phyloP scores from a whole-genome alignment of 2,888 invertebrate species.

The Corbicula japonica region DNA sequence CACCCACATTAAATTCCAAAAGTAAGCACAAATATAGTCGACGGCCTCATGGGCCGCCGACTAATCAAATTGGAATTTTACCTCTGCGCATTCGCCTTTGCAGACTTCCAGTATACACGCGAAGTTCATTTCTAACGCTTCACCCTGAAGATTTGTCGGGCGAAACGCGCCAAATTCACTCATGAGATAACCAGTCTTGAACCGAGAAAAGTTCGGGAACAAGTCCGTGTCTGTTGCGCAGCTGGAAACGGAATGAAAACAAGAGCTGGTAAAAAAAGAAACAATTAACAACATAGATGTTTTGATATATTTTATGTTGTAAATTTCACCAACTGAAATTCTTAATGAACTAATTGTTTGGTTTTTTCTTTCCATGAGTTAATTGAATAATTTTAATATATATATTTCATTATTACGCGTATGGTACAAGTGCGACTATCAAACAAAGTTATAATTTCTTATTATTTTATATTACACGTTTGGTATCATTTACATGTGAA shows the following conservation, averaged over 20 bases:
- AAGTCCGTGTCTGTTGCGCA: slow-evolving; percentile 64
- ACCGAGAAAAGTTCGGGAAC: slow-evolving; percentile 65
- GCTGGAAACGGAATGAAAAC: slow-evolving; percentile 49
- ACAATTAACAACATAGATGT: too few relatives aligned
- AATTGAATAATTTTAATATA: too few relatives aligned
- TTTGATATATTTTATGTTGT: too few relatives aligned
- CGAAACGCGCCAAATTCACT: slow-evolving; percentile 70
- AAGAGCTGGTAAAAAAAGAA: too few relatives aligned
- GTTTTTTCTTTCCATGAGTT: too few relatives aligned
- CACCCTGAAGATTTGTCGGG: slow-evolving; percentile 58
- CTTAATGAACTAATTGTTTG: too few relatives aligned
- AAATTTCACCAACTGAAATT: too few relatives aligned
- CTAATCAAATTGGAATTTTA: slow-evolving; percentile 27
- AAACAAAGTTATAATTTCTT: too few relatives aligned
- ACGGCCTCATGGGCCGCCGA: not conserved
- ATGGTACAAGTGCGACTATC: too few relatives aligned
- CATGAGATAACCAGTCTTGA: slow-evolving; percentile 58
- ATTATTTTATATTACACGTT: too few relatives aligned
- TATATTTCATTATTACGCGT: too few relatives aligned
- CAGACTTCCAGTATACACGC: slow-evolving; percentile 67
- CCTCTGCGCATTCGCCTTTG: slow-evolving; percentile 58
- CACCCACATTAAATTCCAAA: not conserved
- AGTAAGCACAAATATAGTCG: not conserved
- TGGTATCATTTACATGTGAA: too few relatives aligned
- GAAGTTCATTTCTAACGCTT: slow-evolving; percentile 65